Percentiles rank a stretch among this genome's conserved stretches.
phyloP scores from a whole-genome alignment of 2,888 invertebrate genomes.

The Acrobasis repandana region DNA sequence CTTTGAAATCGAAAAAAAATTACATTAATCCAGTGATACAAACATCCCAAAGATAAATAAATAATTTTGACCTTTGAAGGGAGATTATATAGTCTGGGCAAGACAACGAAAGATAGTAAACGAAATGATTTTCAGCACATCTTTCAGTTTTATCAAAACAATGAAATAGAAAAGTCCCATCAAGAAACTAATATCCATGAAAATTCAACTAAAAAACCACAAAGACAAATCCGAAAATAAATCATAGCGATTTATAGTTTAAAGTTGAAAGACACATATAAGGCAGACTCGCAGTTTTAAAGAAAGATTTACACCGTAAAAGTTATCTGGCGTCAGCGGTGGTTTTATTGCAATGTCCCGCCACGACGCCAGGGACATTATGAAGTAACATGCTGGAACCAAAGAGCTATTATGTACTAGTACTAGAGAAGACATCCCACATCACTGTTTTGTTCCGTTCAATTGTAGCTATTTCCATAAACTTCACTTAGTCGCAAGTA shows the following conservation, averaged over 20 bases:
- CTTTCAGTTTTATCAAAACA: background rate
- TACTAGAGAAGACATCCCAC: too few relatives aligned
- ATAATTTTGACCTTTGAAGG: too few relatives aligned
- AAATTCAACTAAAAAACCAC: conserved; percentile 1
- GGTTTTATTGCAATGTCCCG: conserved; percentile 50
- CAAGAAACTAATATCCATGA: conserved; percentile 4
- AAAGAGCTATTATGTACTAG: too few relatives aligned
- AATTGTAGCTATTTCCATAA: too few relatives aligned
- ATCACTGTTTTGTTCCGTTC: too few relatives aligned
- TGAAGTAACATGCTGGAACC: conserved; percentile 18
- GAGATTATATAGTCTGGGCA: too few relatives aligned
- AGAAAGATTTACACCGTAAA: conserved; percentile 13
- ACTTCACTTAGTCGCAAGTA: too few relatives aligned
- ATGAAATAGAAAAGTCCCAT: background rate
- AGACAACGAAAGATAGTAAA: too few relatives aligned
- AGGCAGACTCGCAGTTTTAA: conserved; percentile 5
- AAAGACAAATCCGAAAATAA: conserved; percentile 12
- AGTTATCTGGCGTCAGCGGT: conserved; percentile 13
- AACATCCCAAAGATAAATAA: too few relatives aligned
- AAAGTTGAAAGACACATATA: conserved; percentile 10
- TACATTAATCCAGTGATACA: too few relatives aligned
- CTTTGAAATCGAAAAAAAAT: too few relatives aligned
- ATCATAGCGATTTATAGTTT: conserved; percentile 4
- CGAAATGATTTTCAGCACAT: background rate
- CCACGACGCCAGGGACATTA: conserved; percentile 33